A percentile compares a stretch with the other conserved stretches of the same genome.
Conservation (phyloP, 2,888 invertebrate genomes). For the Pterostichus niger region DNA sequence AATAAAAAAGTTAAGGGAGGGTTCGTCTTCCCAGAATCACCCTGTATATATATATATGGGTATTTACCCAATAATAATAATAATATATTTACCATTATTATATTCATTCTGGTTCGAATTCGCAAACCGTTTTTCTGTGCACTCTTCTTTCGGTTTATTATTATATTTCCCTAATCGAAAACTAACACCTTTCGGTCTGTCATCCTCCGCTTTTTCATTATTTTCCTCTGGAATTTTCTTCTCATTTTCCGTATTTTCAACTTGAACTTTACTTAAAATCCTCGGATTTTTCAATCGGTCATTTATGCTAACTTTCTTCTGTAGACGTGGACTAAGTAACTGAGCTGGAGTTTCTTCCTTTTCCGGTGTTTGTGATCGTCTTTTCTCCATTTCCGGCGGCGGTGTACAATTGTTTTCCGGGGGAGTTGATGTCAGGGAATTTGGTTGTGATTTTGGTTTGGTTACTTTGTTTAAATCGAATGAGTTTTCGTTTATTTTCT, state of each 20-base stretch:
- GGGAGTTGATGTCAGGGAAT: not conserved
- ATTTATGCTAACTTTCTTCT: slow-evolving; percentile 56
- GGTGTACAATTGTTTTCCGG: not conserved
- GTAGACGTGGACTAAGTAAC: slow-evolving; percentile 46
- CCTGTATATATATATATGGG: too few species aligned
- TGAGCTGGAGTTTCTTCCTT: slow-evolving; percentile 36
- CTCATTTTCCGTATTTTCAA: slow-evolving; percentile 46
- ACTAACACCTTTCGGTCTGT: slow-evolving; percentile 66
- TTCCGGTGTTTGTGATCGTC: slow-evolving; percentile 53
- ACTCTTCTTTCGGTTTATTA: slow-evolving; percentile 51
- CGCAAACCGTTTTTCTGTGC: slow-evolving; percentile 19
- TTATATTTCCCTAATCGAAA: slow-evolving; percentile 67
- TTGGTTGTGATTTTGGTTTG: slow-evolving; percentile 68
- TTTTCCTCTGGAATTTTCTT: slow-evolving; percentile 32
- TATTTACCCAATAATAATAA: slow-evolving; percentile 13
- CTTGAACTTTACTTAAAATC: slow-evolving; percentile 13
- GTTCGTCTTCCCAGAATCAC: too few species aligned
- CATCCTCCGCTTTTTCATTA: slow-evolving; percentile 32
- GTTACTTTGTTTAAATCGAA: slow-evolving; percentile 69
- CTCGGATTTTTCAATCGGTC: slow-evolving; percentile 58
- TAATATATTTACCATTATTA: slow-evolving; percentile 47
- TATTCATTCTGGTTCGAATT: slow-evolving; percentile 34
- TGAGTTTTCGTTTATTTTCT: slow-evolving; percentile 71
- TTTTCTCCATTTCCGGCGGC: slow-evolving; percentile 47
- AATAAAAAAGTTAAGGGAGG: too few species aligned